Conservation (phyloP, 37 sponge, comb jelly and placozoan species). For the Hexactinellida sp. region DNA sequence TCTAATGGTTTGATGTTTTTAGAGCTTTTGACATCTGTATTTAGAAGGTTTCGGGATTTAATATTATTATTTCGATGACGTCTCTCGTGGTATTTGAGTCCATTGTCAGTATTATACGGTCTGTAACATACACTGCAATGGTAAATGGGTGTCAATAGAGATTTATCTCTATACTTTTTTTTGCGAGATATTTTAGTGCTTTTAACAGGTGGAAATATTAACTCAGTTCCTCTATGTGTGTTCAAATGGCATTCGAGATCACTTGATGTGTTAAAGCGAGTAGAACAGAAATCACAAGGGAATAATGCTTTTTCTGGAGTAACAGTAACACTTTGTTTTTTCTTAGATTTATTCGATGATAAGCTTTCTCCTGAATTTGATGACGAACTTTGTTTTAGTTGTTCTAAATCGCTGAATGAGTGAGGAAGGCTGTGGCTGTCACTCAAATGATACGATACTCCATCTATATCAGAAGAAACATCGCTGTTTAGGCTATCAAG, state of each 20-base stretch:
- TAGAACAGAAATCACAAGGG: neutral
- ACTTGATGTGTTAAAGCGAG: neutral
- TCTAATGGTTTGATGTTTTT: neutral
- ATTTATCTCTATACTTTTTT: neutral
- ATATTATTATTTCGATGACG: too few species aligned
- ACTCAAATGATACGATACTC: neutral
- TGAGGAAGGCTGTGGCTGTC: neutral
- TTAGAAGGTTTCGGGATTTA: too few species aligned
- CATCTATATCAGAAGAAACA: neutral
- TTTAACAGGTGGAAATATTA: neutral
- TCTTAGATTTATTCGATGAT: neutral
- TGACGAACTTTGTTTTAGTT: too few species aligned
- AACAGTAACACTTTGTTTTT: neutral
- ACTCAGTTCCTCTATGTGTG: slow-evolving; percentile 4
- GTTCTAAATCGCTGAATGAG: neutral
- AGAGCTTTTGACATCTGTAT: too few species aligned
- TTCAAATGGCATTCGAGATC: neutral
- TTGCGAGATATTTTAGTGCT: neutral
- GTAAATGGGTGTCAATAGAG: neutral
- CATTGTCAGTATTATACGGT: neutral
- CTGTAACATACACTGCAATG: neutral
- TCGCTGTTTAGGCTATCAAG: neutral
- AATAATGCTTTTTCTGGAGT: neutral
- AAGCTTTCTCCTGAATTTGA: neutral
- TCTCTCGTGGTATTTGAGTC: neutral